These are phyloP conservation scores for Ailurus styani DNA, from an alignment of 2,113 vertebrate species.

Conservation along the genomic window DNA sequence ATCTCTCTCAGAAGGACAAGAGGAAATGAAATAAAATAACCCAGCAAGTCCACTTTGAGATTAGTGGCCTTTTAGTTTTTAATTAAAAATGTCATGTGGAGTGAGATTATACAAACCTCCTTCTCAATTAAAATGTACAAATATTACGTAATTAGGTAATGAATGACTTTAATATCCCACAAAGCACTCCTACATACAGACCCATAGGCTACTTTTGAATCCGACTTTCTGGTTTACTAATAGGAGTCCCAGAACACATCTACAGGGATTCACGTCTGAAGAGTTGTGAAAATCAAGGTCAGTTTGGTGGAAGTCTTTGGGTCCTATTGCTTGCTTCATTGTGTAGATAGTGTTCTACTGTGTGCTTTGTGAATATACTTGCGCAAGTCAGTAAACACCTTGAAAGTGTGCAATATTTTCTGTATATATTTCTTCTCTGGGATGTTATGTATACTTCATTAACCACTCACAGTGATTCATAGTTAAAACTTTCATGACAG, in stretches of 20 bases:
- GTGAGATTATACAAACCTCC: constrained; percentile 29
- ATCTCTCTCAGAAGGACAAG: constrained; percentile 44
- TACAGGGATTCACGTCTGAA: not conserved
- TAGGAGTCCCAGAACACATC: not conserved
- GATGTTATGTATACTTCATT: not conserved
- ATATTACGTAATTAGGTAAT: constrained; percentile 52
- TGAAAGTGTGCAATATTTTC: not conserved
- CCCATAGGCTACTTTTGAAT: not conserved
- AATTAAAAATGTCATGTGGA: constrained; percentile 67
- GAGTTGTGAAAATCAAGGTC: not conserved
- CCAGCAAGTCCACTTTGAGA: constrained; percentile 32
- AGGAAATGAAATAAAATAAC: constrained; percentile 54
- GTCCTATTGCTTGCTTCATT: not conserved
- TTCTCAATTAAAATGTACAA: constrained; percentile 55
- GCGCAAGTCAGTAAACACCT: not conserved
- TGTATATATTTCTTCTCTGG: not conserved
- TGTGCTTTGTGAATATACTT: not conserved
- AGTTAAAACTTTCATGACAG: not conserved
- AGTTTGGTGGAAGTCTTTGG: not conserved
- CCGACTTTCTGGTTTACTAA: constrained; percentile 34
- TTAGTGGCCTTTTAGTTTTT: constrained; percentile 35
- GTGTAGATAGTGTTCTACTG: not conserved
- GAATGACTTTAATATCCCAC: constrained; percentile 55
- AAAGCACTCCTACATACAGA: not conserved
- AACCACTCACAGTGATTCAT: not conserved